Conservation (phyloP, 2,888 invertebrate genomes). For the Cantharis rustica region DNA sequence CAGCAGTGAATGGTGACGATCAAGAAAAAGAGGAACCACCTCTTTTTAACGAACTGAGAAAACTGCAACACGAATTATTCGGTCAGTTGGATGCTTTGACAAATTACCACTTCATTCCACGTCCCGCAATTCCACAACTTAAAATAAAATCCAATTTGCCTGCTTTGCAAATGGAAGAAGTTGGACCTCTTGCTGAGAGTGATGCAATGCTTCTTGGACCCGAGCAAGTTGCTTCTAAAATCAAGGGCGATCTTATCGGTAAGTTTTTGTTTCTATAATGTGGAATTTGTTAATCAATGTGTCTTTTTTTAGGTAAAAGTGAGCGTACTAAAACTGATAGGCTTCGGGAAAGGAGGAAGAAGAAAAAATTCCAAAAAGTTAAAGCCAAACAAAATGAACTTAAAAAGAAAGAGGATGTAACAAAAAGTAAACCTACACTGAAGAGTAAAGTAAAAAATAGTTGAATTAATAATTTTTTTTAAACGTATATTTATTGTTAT, state of each 20-base stretch:
- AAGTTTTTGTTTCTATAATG: constrained; percentile 12
- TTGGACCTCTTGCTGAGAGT: constrained; percentile 86
- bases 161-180: constrained; percentile 93
- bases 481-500: not conserved
- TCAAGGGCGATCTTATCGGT: constrained; percentile 61
- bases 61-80: constrained; percentile 77
- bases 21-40: constrained; percentile 71
- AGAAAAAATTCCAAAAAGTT: constrained; percentile 80
- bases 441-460: not conserved
- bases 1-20: constrained; percentile 61
- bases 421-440: constrained; percentile 37
- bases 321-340: constrained; percentile 88
- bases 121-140: constrained; percentile 81
- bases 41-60: constrained; percentile 77
- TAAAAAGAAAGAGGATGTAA: constrained; percentile 32
- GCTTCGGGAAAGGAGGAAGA: constrained; percentile 82
- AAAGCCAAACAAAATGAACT: constrained; percentile 53
- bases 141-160: constrained; percentile 91
- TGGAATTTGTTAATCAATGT: not conserved
- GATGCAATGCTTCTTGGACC: constrained; percentile 88
- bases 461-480: not conserved
- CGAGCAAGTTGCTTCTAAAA: constrained; percentile 77
- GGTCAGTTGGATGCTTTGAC: constrained; percentile 87
- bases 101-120: constrained; percentile 94
- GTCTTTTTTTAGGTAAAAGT: constrained; percentile 60